phyloP scores from a whole-genome alignment of 2,888 invertebrate genomes.

The Xestia ashworthii region DNA sequence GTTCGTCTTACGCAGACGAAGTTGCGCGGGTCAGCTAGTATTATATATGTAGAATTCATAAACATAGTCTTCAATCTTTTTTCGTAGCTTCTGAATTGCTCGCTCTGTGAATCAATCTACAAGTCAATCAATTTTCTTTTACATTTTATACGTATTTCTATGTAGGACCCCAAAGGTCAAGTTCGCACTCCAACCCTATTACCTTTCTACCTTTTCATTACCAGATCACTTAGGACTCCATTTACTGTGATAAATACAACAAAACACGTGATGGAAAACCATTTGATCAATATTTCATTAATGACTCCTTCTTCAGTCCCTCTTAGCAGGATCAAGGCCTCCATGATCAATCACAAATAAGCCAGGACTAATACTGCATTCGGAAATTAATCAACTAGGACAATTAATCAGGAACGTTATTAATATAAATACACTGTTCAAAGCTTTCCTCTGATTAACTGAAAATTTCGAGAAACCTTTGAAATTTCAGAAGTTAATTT shows the following conservation, averaged over 20 bases:
- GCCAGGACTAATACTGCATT: not conserved
- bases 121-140: not conserved
- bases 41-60: not conserved
- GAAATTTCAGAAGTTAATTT: constrained; percentile 41
- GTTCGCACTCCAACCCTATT: not conserved
- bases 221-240: not conserved
- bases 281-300: constrained; percentile 3
- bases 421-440: constrained; percentile 8
- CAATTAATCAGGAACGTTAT: constrained; percentile 11
- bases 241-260: constrained; percentile 1
- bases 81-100: not conserved
- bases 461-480: constrained; percentile 17
- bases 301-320: not conserved
- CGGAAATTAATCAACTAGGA: constrained; percentile 30
- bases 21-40: no score
- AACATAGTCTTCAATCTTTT: not conserved
- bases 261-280: not conserved
- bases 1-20: no score
- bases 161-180: not conserved
- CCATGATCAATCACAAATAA: not conserved
- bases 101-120: not conserved
- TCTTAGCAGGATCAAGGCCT: not conserved
- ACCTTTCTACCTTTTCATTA: not conserved
- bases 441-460: constrained; percentile 17
- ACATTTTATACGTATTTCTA: not conserved